A percentile compares a stretch with the other conserved stretches of the same genome.
Evolutionary conservation across 2,888 invertebrate species (phyloP).

Genomic region (Caenorhabditis macrosperma): DNA sequence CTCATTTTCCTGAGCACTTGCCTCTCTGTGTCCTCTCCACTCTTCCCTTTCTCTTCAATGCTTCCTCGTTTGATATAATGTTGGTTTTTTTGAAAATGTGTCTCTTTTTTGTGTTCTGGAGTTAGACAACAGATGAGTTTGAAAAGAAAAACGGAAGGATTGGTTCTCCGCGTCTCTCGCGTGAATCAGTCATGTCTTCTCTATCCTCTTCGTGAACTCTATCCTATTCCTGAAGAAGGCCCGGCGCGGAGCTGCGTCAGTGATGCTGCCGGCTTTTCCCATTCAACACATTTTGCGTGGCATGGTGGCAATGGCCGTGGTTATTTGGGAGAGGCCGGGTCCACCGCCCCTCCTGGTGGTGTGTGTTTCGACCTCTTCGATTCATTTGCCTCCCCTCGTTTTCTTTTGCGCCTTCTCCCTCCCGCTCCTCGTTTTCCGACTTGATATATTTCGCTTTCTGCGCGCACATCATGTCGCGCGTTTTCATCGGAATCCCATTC

Average conservation of each 20-base stretch:
- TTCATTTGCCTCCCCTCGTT: slow-evolving; percentile 50
- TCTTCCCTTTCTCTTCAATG: slow-evolving; percentile 9
- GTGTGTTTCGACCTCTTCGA: slow-evolving; percentile 59
- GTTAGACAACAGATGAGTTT: not conserved
- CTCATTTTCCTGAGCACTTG: not conserved
- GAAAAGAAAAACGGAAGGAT: slow-evolving; percentile 14
- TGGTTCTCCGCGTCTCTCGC: slow-evolving; percentile 19
- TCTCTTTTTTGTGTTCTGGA: slow-evolving; percentile 35
- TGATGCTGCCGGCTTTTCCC: slow-evolving; percentile 40
- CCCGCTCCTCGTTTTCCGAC: slow-evolving; percentile 51
- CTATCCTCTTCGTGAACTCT: slow-evolving; percentile 31
- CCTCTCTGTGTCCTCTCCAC: not conserved
- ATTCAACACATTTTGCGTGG: slow-evolving; percentile 56
- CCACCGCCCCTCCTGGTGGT: slow-evolving; percentile 42
- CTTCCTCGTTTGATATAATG: not conserved
- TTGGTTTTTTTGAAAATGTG: slow-evolving; percentile 31
- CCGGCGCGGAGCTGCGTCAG: slow-evolving; percentile 1
- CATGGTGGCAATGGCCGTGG: slow-evolving; percentile 51
- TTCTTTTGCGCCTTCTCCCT: slow-evolving; percentile 32
- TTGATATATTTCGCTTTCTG: slow-evolving; percentile 57
- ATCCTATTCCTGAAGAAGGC: slow-evolving; percentile 33
- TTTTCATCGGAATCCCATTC: slow-evolving; percentile 24
- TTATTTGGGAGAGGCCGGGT: slow-evolving; percentile 43
- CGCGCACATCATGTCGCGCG: slow-evolving; percentile 37
- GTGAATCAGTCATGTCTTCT: slow-evolving; percentile 18